Evolutionary conservation across 1,140 invertebrate genomes (phyloP).

Genomic region (Orchestia grillus): DNA sequence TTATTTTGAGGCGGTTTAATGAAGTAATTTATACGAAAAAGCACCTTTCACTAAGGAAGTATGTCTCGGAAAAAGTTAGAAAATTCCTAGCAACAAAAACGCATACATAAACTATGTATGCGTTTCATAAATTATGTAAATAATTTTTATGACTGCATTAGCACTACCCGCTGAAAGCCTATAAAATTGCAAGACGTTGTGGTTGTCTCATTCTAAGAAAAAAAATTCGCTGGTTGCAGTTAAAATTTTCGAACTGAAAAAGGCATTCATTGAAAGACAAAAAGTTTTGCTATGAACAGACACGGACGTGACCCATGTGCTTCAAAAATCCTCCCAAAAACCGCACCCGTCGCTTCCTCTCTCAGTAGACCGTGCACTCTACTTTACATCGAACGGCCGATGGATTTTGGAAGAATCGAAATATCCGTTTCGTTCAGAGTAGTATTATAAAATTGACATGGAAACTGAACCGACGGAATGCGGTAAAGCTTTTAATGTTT

Average conservation of each 20-base stretch:
- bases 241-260: not conserved
- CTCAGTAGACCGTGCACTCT: not conserved
- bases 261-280: not conserved
- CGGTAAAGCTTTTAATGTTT: not conserved
- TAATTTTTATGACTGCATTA: too few species aligned
- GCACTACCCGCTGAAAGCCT: too few species aligned
- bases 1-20: too few species aligned
- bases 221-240: not conserved
- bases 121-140: too few species aligned
- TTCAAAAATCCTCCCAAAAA: not conserved
- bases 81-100: too few species aligned
- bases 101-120: too few species aligned
- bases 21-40: too few species aligned
- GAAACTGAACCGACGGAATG: not conserved
- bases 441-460: not conserved
- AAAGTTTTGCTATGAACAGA: not conserved
- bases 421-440: not conserved
- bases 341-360: not conserved
- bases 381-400: not conserved
- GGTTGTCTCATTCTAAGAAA: not conserved
- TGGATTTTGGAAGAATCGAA: not conserved
- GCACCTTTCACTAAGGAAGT: too few species aligned
- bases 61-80: too few species aligned
- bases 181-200: too few species aligned
- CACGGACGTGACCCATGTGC: not conserved